Evolutionary conservation across 2,113 vertebrate species (phyloP), one percentile per base, ranked within the genome.

Genomic region (Myiopsitta monachus): DNA sequence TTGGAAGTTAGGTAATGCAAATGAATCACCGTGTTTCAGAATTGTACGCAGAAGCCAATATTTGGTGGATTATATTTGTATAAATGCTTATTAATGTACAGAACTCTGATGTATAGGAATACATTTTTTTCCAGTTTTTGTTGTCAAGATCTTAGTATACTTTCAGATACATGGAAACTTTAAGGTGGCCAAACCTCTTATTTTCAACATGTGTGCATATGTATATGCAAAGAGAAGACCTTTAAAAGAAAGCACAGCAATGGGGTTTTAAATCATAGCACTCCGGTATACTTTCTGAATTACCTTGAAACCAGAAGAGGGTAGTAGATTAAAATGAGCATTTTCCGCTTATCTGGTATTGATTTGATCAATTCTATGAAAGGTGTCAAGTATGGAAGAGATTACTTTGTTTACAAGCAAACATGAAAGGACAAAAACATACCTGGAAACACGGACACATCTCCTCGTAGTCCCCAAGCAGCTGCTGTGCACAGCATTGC

Each of bases 51-150:
- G 83, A 97, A 97, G 95, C 97, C 95, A 97, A 96, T 97, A 97
- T 97, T 98, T 98, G 90, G 96, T 97, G 94, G 95, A 96, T 96
- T 91, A 94, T 97, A 94, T 92, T 97, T 97, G 81, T 97, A 96
- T 96, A 95, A 94, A 96, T 94, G 92, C 94, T 97, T 92, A 73
- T 90, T 88, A 95, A 87, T 97, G 92, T 97, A 96, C 80, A 96
- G 91, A 97, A 87, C 57, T 90, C 64, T 52, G 88, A 73, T 94
- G 93, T 95, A 95, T 76, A 96, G 87, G 92, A 78, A 68, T 92
- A 88, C 73, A 74, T 41, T 46, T 79, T 82, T 46, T 62, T 82
- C 31, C 30, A 54, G 74, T 75, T 89, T 95, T 72, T 66, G 73
- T 92, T 95, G 88, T 95, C 74, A 86, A 90, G 82, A 80, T 39